These are phyloP conservation scores for Poeciliopsis gracilis DNA, from an alignment of 2,797 vertebrate species.

Conservation along the genomic window DNA sequence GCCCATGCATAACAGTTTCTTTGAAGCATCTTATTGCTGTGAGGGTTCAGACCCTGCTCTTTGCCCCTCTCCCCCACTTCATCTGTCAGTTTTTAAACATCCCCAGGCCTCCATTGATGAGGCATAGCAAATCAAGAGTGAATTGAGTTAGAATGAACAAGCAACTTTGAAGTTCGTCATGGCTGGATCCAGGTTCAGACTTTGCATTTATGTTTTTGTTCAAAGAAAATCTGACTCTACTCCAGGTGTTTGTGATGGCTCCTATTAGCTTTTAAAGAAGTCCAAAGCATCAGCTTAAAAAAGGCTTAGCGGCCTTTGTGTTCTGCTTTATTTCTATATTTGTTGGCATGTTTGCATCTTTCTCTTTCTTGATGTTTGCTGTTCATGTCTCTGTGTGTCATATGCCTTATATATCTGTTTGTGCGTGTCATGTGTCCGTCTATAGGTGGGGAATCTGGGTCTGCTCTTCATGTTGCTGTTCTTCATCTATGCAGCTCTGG, in stretches of 20 bases:
- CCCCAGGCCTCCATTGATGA: conserved; percentile 15
- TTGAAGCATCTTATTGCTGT: conserved; percentile 50
- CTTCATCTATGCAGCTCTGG: conserved; percentile 99
- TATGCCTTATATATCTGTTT: conserved; percentile 69
- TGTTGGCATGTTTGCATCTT: conserved; percentile 59
- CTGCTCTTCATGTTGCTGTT: conserved; percentile 99
- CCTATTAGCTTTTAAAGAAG: conserved; percentile 20
- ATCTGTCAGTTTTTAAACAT: conserved; percentile 34
- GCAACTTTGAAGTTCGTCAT: conserved; percentile 34
- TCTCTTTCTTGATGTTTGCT: conserved; percentile 45
- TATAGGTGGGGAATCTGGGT: conserved; percentile 98
- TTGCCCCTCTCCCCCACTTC: conserved; percentile 16
- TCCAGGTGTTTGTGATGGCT: conserved; percentile 24
- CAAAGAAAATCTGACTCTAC: conserved; percentile 22
- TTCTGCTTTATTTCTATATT: conserved; percentile 52
- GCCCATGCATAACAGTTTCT: conserved; percentile 27
- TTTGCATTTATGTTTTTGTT: conserved; percentile 16
- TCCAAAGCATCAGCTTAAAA: conserved; percentile 32
- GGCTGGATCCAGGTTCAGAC: conserved; percentile 33
- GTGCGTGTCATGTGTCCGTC: conserved; percentile 68
- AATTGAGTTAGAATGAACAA: conserved; percentile 36
- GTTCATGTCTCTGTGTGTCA: conserved; percentile 68
- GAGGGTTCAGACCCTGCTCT: conserved; percentile 36
- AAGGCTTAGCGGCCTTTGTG: conserved; percentile 44
- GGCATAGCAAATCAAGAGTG: conserved; percentile 10